Evolutionary conservation across 1,140 invertebrate genomes (phyloP).

Genomic region (Hydropsyche tenuis): DNA sequence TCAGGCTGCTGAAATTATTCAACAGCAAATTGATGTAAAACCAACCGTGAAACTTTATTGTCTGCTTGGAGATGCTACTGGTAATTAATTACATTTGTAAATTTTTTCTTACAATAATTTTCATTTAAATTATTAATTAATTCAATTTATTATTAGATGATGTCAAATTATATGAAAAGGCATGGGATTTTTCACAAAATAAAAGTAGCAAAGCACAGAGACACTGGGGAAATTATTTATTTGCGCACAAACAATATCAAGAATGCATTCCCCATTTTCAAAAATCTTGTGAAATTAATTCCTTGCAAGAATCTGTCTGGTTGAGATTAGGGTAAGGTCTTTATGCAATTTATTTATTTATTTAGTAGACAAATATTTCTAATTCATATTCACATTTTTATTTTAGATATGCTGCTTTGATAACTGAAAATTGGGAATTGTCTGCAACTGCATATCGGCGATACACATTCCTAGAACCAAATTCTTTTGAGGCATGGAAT

Average conservation of each 20-base stretch:
- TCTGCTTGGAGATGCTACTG: conserved; percentile 74
- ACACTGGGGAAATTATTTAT: conserved; percentile 84
- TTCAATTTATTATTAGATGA: conserved; percentile 65
- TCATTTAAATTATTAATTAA: not conserved
- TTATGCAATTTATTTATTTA: conserved; percentile 8
- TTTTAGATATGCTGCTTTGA: conserved; percentile 75
- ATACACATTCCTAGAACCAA: conserved; percentile 86
- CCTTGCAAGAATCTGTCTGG: conserved; percentile 84
- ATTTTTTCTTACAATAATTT: not conserved
- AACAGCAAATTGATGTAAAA: conserved; percentile 78
- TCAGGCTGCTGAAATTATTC: conserved; percentile 87
- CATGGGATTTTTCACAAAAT: conserved; percentile 87
- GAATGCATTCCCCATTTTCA: conserved; percentile 81
- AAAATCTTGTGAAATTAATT: conserved; percentile 83
- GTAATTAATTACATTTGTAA: conserved; percentile 48
- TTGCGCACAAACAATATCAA: conserved; percentile 74
- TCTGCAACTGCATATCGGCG: conserved; percentile 85
- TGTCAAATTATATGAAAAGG: conserved; percentile 84
- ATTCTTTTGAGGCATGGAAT: conserved; percentile 97
- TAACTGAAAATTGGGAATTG: conserved; percentile 80
- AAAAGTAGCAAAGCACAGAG: conserved; percentile 81
- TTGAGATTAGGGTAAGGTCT: conserved; percentile 73
- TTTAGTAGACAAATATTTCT: not conserved
- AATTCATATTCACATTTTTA: conserved; percentile 18
- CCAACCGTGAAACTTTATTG: conserved; percentile 89